Base-by-base conservation (phyloP, 1,140 invertebrate genomes). In the Hetaerina americana region DNA sequence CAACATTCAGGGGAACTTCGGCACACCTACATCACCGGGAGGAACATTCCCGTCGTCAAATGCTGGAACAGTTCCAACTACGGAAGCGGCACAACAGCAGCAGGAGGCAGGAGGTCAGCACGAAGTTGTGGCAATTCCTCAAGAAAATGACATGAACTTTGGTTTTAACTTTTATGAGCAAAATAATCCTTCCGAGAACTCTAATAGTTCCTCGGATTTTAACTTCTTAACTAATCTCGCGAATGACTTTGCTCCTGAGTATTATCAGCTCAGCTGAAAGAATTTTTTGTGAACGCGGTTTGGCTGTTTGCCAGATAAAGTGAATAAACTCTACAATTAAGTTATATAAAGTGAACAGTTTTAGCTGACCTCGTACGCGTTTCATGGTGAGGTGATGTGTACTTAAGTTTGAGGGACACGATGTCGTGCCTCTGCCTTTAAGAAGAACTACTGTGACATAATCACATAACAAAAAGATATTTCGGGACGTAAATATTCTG, bases 191-290 rank as follows among this genome's bases (percentile, higher is more conserved):
- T 77, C 81, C n/a, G 90, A 93, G 74, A 93, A 93, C 80, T 93
- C 90, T 75, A 94, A 94, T 78, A 93, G 91, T 77, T 94, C 92
- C 0, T 93, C 92, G 8, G 93, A 95, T 78, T 95, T 95, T 79
- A 94, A 95, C 80, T 95, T 95, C 77, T 85, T 95, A 57, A 93
- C 91, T 77, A 95, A 93, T 78, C 83, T 95, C 76, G 92, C 92
- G 70, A 94, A 93, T 80, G 93, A 95, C 77, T 95, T 94, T 79
- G 92, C 90, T 0, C 93, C 92, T 0, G 93, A 95, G 79, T 95
- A 95, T 79, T 95, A 95, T 82, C 91, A 92, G 81, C 89, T 93
- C 82, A 89, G 88, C 77, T 84, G 80, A 84, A 77, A 26, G 25
- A 57, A 57, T 57, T 57, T 57, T 57, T 18, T 57, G 40, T 57